Evolutionary conservation across 1,140 invertebrate genomes (phyloP).

Genomic region (Conus betulinus): DNA sequence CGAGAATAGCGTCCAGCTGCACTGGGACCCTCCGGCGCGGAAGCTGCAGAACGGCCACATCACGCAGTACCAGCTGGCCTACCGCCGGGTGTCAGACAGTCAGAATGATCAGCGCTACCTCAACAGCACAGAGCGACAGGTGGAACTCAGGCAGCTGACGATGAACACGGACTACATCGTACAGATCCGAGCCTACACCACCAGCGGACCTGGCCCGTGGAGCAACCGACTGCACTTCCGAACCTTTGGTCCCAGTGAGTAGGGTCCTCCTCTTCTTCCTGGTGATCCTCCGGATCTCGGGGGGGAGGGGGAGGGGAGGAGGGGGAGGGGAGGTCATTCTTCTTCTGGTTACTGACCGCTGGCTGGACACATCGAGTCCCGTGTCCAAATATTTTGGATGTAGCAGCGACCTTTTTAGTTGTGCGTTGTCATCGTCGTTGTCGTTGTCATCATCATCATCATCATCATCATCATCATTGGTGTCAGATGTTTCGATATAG

Average conservation of each 20-base stretch:
- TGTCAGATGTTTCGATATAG: no score
- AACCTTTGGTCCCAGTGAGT: conserved; percentile 80
- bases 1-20: conserved; percentile 64
- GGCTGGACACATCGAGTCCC: no score
- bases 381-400: no score
- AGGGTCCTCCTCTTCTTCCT: no score
- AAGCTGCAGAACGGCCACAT: conserved; percentile 96
- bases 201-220: conserved; percentile 90
- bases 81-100: conserved; percentile 92
- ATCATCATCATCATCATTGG: no score
- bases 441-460: no score
- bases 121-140: conserved; percentile 87
- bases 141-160: conserved; percentile 93
- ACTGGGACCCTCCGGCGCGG: conserved; percentile 91
- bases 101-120: conserved; percentile 84
- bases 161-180: conserved; percentile 98
- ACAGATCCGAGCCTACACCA: conserved; percentile 93
- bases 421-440: no score
- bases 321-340: no score
- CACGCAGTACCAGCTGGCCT: conserved; percentile 93
- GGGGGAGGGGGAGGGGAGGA: no score
- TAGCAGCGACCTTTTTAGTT: no score
- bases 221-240: conserved; percentile 89
- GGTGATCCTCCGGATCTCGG: not conserved
- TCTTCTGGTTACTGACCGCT: no score